Evolutionary conservation across 2,797 vertebrate species (phyloP), one percentile per base, ranked within the genome.

Genomic region (Pangasius mekongensis): DNA sequence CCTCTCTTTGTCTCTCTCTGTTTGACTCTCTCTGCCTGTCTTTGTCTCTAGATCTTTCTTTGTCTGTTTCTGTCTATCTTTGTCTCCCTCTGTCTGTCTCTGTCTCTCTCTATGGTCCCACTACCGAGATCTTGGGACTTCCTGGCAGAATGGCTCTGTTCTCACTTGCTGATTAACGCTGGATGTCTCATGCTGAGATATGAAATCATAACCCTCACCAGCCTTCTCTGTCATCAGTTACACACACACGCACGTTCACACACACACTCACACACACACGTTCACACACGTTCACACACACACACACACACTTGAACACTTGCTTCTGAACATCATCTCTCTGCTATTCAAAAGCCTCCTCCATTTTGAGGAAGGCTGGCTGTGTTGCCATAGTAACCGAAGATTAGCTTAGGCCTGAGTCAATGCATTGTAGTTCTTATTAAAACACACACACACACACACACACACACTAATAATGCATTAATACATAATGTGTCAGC

Each of bases 321-420:
- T 33, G 13, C 76, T 43, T 47, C 77, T 82, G 43, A 89, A 87
- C 74, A 24, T 78, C 27, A 60, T 89, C 74, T 88, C 78, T 82
- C 71, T 20, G 54, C 74, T 87, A 64, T 88, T 87, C 54, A 84
- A 87, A 90, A 86, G 64, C 83, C 73, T 90, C 81, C 66, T 91
- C 84, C 87, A 90, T 89, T 91, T 90, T 87, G 84, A 90, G 85
- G 76, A 90, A 90, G 91, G 78, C 76, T 11, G 39, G 73, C 43
- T 60, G 54, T 83, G 92, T 93, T 93, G 90, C 90, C 82, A 89
- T 92, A 88, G 92, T 80, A 92, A 93, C 91, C 52, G 69, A 84
- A 89, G 84, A 74, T 91, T 78, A 87, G 80, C 47, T 60, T 69
- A 80, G 60, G 66, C 66, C 64, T 27, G 4, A 1, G 62, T 87